Base-by-base conservation (phyloP, 2,888 invertebrate species). In the Tolmerus cingulatus region DNA sequence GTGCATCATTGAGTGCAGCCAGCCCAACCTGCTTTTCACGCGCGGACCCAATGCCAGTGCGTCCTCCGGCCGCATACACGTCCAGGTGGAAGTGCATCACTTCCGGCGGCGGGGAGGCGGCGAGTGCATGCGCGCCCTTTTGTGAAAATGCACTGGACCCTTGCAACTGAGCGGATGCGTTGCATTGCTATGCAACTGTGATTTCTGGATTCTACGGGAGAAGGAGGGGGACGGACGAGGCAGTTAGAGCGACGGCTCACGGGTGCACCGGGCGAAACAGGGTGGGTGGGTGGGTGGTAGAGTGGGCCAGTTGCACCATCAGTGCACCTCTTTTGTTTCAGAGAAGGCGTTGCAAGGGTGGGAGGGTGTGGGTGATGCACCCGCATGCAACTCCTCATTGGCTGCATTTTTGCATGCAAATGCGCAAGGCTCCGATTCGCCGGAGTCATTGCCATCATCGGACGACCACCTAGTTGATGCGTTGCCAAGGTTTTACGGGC, bases 121-220 rank as follows among this genome's bases (percentile, higher is more conserved):
- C 51, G 9, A 66, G 82, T 37, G 66, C 82, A 84, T 84, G 82
- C 82, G 82, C 82, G 40, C 66, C 12, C 37, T 57, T 66, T 55
- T 55, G 40, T 34, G 16, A 23, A 55, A 34, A 34, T 81, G 81
- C 55, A 57, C 34, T 34, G 40, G 66, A 84, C 23, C 40, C 40
- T 37, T 19, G 40, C 19, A 19, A 37, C 14, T 8, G 19, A 66
- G 76, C n/a, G n/a, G n/a, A n/a, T 27, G 66, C 4, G 12, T 66
- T 27, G 19, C 5, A 57, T 14, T 23, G 19, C 14, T 5, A 34
- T 84, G 82, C 66, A 57, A 66, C 37, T 66, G 27, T 7, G 66
- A 82, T 84, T 27, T 84, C 43, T 84, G 82, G 66, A 82, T 19
- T 51, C 23, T 4, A 27, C 16, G 30, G 74, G 4, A 34, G 27